Evolutionary conservation across 2,797 vertebrate genomes (phyloP), one percentile per base, ranked within the genome.

Genomic region (Crax fasciolata): DNA sequence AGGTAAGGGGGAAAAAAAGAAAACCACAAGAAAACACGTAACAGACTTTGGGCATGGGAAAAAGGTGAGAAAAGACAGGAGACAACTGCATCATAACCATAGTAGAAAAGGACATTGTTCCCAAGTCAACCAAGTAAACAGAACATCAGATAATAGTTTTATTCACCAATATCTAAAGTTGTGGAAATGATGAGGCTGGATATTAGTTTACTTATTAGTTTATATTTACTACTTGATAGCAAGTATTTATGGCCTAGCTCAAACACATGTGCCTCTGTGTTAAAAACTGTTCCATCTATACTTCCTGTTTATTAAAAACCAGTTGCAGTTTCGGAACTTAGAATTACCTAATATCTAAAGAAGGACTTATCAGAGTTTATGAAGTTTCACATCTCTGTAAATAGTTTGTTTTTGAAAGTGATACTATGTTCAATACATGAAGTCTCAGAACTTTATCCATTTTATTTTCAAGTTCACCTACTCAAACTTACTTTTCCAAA

Each of bases 401-500:
- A 71, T 1, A 70, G 32, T 25, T n/a, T 38, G 13, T 7, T 44
- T 89, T 89, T 63, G 38, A 63, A 87, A 85, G 43, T 5, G 14
- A 39, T 41, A 25, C 44, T 17, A 84, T 0, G 0, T 70, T 80
- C 35, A 62, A 21, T 51, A 87, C 63, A 61, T 17, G 4, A 85
- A 55, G 19, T 39, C 13, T 54, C 54, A 89, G 61, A 82, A 77
- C 18, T 44, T 73, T 44, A 46, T 23, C 54, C 27, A 48, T 15
- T 77, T 86, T 77, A 79, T 48, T 93, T 77, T 89, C 30, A 74
- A 95, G 67, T 59, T 25, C 67, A 74, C 30, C 9, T 61, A 93
- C 78, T 65, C 80, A 75, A 54, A 97, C 98, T 98, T 93, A 99
- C 99, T 97, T 98, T 97, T 99, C 98, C 87, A 99, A 97, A 63